Evolutionary conservation across 2,888 invertebrate genomes (phyloP), one percentile per base, ranked within the genome.

Genomic region (Shargacucullia verbasci): DNA sequence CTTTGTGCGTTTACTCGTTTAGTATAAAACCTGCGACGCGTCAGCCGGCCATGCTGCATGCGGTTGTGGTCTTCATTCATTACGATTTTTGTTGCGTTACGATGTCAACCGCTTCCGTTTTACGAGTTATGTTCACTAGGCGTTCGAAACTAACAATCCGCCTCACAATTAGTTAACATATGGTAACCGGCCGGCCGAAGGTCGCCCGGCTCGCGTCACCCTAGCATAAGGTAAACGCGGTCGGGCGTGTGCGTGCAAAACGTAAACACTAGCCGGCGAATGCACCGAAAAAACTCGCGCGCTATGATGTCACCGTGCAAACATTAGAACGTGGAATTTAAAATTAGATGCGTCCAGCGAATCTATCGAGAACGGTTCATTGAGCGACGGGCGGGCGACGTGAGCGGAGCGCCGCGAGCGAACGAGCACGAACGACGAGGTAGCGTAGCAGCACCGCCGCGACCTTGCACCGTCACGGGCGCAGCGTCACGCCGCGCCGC

Each of bases 341-440:
- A 87, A 92, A 84, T 90, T 93, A 94, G 92, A 88, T 83, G 84
- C 86, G 88, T 83, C 84, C 83, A 81, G 87, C 85, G 88, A 86
- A 86, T 86, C 86, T 86, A 85, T 85, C 81, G 83, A 80, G 79
- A 78, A 80, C 83, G 88, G 87, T 91, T 89, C 94, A 93, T 93
- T 92, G 93, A 93, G 90, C 92, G 93, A 91, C 92, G 90, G 86
- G 87, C 89, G 88, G 82, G 92, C 93, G 84, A 87, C 78, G 90
- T 91, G 92, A 92, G 94, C 88, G 89, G 91, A 86, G 85, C 90
- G 90, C 90, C 91, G 92, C 91, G 71, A 73, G 85, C 88, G 83
- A 84, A 89, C 89, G 91, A 88, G 85, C 87, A 90, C 92, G 87
- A 88, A 89, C 89, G 88, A 91, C 81, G 78, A 92, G 93, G 92